Base-by-base conservation (phyloP, 2,888 invertebrate species). In the Leptinotarsa juncta region DNA sequence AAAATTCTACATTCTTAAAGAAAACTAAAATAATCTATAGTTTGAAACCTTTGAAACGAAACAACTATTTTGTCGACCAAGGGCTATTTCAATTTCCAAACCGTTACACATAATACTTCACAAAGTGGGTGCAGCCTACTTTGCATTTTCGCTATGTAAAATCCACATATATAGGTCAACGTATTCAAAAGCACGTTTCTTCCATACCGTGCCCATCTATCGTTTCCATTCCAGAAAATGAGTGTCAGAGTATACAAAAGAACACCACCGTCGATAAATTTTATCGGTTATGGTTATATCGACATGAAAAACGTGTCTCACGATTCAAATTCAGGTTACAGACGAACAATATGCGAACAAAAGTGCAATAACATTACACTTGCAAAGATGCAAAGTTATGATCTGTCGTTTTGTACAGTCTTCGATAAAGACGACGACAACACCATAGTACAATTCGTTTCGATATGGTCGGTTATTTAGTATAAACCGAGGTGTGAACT, bases 321-420 rank as follows among this genome's bases (percentile, higher is more conserved):
- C 74, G 74, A 74, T 74, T 77, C 68, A 72, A 74, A 74, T 77
- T 72, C 74, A 72, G 74, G 72, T 74, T 77, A 77, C 73, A 70
- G 70, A 72, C 53, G 57, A 72, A 73, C 67, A 71, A 71, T 75
- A 74, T 71, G 49, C 18, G 69, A 60, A 57, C 69, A 23, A 57
- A 67, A 69, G 69, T 69, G 69, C 69, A 69, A 69, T 57, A 62
- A 62, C 62, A 62, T 62, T 62, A 62, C 42, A 62, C 62, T 62
- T 42, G 62, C 62, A 62, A 62, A 62, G 62, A 26, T 62, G 32
- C 62, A 16, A 62, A 62, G 62, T 62, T 60, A 62, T 15, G 15
- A 32, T n/a, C 16, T n/a, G 15, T 32, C 16, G n/a, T 26, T n/a
- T 18, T 42, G 62, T 62, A 62, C 62, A 62, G 16, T 62, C 62